phyloP scores from a whole-genome alignment of 2,797 vertebrate species.

The Sparus aurata region DNA sequence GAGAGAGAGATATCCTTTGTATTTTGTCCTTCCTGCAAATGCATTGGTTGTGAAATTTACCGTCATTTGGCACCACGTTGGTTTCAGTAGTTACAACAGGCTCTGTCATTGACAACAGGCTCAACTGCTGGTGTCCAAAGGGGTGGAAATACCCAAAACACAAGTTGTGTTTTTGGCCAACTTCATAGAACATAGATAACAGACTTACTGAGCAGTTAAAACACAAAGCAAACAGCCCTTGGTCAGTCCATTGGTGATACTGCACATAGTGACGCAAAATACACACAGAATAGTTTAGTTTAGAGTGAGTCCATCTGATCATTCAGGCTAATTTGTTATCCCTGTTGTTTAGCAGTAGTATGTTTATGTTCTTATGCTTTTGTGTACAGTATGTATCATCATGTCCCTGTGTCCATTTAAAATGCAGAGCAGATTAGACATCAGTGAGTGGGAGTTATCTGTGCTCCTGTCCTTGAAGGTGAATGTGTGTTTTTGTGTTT shows the following conservation, averaged over 20 bases:
- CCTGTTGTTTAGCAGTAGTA: neutral
- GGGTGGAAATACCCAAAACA: too few relatives aligned
- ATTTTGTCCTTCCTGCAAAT: too few relatives aligned
- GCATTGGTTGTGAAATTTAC: too few relatives aligned
- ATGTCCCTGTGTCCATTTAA: conserved; percentile 56
- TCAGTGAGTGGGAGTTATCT: conserved; percentile 14
- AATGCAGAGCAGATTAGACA: conserved; percentile 93
- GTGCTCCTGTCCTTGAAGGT: conserved; percentile 70
- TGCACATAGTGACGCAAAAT: neutral
- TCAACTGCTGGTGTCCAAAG: too few relatives aligned
- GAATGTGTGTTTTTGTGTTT: conserved; percentile 19
- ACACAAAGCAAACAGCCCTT: neutral
- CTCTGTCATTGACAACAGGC: too few relatives aligned
- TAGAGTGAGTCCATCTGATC: neutral
- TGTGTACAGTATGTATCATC: neutral
- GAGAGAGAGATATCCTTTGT: too few relatives aligned
- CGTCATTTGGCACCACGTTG: too few relatives aligned
- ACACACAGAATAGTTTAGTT: neutral
- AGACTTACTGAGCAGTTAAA: neutral
- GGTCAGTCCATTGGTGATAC: neutral
- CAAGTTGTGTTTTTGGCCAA: too few relatives aligned
- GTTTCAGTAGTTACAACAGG: too few relatives aligned
- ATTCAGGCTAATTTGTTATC: neutral
- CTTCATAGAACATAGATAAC: neutral
- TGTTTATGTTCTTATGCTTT: neutral